Percentiles rank a stretch among this genome's conserved stretches.
phyloP scores from a whole-genome alignment of 1,140 invertebrate species.

The Hyphantria cunea region DNA sequence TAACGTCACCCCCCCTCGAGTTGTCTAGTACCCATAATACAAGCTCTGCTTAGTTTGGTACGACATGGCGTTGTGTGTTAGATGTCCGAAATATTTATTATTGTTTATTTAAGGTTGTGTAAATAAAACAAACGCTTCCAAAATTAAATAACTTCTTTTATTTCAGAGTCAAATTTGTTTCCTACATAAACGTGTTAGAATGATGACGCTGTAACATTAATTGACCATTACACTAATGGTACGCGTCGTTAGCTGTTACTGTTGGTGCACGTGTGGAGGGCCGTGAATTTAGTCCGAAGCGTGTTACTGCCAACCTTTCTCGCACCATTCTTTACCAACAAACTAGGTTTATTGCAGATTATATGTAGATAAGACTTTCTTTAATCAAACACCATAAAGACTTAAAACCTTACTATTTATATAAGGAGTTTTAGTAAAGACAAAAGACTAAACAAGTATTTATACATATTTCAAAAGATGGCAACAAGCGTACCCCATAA shows the following conservation, averaged over 20 bases:
- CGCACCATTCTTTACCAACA: too few species aligned
- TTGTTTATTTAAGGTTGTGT: too few species aligned
- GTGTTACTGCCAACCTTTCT: constrained; percentile 15
- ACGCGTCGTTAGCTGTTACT: constrained; percentile 56
- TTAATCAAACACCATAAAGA: too few species aligned
- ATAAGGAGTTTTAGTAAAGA: too few species aligned
- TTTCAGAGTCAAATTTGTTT: constrained; percentile 81
- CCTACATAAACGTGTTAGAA: constrained; percentile 81
- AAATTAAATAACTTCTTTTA: constrained; percentile 82
- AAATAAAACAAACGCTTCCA: constrained; percentile 75
- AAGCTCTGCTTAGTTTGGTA: too few species aligned
- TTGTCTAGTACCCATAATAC: too few species aligned
- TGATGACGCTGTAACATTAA: constrained; percentile 74
- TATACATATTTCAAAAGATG: constrained; percentile 9
- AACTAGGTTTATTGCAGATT: too few species aligned
- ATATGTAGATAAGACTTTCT: background rate
- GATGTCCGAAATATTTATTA: too few species aligned
- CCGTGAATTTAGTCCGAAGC: constrained; percentile 31
- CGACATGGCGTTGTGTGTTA: too few species aligned
- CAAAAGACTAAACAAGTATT: constrained; percentile 31
- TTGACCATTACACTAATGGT: constrained; percentile 74
- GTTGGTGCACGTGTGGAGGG: constrained; percentile 57
- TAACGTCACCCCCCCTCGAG: too few species aligned
- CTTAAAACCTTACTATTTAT: too few species aligned
- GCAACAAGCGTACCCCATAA: too few species aligned